phyloP scores from a whole-genome alignment of 2,113 vertebrate species.

The Phyllopteryx taeniolatus region DNA sequence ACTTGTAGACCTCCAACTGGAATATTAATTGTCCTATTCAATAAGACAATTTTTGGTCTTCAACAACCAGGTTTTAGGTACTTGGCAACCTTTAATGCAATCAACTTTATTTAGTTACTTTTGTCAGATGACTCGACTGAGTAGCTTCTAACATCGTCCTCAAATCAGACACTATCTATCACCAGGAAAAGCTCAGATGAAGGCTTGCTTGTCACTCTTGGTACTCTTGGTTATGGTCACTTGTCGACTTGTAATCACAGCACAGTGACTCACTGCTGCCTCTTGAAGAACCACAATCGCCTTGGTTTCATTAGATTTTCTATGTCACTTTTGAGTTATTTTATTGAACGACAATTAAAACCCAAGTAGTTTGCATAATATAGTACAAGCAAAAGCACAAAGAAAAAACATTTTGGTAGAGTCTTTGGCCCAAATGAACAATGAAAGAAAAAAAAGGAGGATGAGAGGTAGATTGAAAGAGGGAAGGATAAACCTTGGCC shows the following conservation, averaged over 20 bases:
- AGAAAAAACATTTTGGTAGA: not conserved
- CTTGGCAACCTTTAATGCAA: too few species aligned
- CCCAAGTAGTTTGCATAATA: not conserved
- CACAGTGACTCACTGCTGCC: not conserved
- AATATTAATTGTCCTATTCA: too few species aligned
- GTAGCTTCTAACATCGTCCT: too few species aligned
- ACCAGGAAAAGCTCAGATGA: too few species aligned
- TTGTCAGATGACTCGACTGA: too few species aligned
- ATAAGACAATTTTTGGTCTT: too few species aligned
- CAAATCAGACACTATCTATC: too few species aligned
- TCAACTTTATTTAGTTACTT: too few species aligned
- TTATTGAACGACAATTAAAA: not conserved
- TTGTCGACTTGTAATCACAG: not conserved
- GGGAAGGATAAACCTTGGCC: constrained; percentile 72
- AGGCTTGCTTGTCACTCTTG: too few species aligned
- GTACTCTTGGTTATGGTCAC: too few species aligned
- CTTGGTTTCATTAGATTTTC: not conserved
- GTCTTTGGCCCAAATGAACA: not conserved
- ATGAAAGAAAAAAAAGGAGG: not conserved
- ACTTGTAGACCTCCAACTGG: too few species aligned
- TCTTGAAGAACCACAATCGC: not conserved
- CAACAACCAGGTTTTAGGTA: too few species aligned
- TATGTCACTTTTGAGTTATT: not conserved
- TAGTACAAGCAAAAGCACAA: not conserved
- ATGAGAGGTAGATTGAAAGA: constrained; percentile 23